Evolutionary conservation across 2,888 invertebrate species (phyloP).

Genomic region (Heliconius ismenius): DNA sequence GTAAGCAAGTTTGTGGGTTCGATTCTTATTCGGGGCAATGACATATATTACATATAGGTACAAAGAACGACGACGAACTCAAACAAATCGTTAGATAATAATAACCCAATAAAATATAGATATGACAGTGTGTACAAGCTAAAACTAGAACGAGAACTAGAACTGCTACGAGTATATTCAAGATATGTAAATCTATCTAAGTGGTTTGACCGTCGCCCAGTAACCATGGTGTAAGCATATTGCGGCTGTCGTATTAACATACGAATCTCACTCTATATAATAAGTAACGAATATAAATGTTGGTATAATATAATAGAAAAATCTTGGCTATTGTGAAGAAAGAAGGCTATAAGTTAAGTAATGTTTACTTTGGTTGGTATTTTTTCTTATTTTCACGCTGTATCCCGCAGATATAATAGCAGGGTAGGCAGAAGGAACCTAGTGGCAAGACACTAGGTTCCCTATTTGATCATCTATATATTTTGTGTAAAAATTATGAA

Average conservation of each 20-base stretch:
- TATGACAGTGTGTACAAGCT: background rate
- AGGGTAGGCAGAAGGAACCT: too few species aligned
- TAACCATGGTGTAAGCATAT: constrained; percentile 18
- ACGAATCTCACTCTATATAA: background rate
- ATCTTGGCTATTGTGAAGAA: background rate
- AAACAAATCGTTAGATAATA: background rate
- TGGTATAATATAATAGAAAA: background rate
- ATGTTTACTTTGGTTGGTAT: background rate
- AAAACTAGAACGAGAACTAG: background rate
- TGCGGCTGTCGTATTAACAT: constrained; percentile 11
- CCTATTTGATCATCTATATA: too few species aligned
- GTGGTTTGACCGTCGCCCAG: constrained; percentile 9
- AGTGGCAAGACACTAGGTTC: too few species aligned
- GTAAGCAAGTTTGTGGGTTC: too few species aligned
- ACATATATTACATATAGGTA: too few species aligned
- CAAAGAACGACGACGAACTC: too few species aligned
- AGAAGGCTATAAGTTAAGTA: background rate
- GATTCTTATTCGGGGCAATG: too few species aligned
- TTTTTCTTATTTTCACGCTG: background rate
- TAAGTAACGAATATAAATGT: background rate
- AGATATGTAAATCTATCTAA: constrained; percentile 4
- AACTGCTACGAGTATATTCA: background rate
- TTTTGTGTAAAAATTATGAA: too few species aligned
- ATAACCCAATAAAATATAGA: background rate
- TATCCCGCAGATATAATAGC: too few species aligned